Evolutionary conservation across 2,888 invertebrate species (phyloP).

Genomic region (Volucella inanis): DNA sequence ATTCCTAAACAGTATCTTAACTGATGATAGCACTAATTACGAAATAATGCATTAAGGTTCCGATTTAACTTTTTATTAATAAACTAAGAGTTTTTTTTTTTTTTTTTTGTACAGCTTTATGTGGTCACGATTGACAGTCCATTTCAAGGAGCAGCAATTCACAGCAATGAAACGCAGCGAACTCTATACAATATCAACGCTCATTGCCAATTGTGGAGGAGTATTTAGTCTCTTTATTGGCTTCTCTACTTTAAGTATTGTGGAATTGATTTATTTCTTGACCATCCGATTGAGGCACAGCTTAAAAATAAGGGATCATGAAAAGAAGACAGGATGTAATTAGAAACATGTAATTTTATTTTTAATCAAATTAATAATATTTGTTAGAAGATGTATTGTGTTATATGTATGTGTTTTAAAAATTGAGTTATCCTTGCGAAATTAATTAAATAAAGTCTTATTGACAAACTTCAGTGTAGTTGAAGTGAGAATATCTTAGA

Average conservation of each 20-base stretch:
- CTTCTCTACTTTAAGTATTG: slow-evolving; percentile 82
- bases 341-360: not conserved
- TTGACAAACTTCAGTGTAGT: too few species aligned
- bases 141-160: slow-evolving; percentile 89
- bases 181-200: slow-evolving; percentile 87
- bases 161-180: slow-evolving; percentile 87
- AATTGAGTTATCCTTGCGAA: too few species aligned
- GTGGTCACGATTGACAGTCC: slow-evolving; percentile 86
- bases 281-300: slow-evolving; percentile 82
- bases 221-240: slow-evolving; percentile 85
- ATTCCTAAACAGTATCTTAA: too few species aligned
- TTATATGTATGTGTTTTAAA: too few species aligned
- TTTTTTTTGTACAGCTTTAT: slow-evolving; percentile 82
- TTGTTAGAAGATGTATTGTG: too few species aligned
- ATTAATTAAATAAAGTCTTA: too few species aligned
- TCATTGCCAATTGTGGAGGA: slow-evolving; percentile 88
- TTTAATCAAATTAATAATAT: not conserved
- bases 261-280: slow-evolving; percentile 85
- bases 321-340: not conserved
- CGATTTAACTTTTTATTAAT: not conserved
- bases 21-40: too few species aligned
- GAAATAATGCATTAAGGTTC: too few species aligned
- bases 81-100: too few species aligned
- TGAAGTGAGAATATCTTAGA: too few species aligned
- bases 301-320: slow-evolving; percentile 63